phyloP scores from a whole-genome alignment of 2,797 vertebrate species.

The Sarcoramphus papa region DNA sequence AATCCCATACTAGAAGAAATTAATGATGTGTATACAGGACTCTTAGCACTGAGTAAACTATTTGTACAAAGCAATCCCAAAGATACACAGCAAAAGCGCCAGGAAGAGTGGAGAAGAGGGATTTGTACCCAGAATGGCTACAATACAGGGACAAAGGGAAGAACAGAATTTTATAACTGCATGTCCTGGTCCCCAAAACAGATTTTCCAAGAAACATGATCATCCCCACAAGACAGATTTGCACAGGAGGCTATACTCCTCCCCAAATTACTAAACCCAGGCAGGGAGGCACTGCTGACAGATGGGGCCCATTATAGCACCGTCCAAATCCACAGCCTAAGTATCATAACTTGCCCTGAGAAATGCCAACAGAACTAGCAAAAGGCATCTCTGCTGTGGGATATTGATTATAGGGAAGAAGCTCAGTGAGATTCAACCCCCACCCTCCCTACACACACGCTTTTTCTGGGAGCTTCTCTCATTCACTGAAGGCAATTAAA shows the following conservation, averaged over 20 bases:
- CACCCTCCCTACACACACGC: neutral
- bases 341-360: neutral
- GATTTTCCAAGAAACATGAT: neutral
- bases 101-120: neutral
- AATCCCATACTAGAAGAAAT: slow-evolving; percentile 19
- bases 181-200: neutral
- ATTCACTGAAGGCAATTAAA: neutral
- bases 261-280: neutral
- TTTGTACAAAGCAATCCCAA: slow-evolving; percentile 32
- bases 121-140: neutral
- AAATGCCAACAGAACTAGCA: rapidly evolving
- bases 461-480: neutral
- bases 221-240: rapidly evolving
- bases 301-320: rapidly evolving
- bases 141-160: neutral
- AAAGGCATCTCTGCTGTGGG: neutral
- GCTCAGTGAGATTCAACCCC: neutral
- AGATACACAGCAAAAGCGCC: neutral
- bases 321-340: neutral
- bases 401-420: rapidly evolving
- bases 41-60: neutral
- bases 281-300: neutral
- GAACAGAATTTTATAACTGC: rapidly evolving
- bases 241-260: neutral
- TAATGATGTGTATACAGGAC: slow-evolving; percentile 25